Conservation (phyloP, 2,888 invertebrate genomes). For the Nemapogon koenigi region DNA sequence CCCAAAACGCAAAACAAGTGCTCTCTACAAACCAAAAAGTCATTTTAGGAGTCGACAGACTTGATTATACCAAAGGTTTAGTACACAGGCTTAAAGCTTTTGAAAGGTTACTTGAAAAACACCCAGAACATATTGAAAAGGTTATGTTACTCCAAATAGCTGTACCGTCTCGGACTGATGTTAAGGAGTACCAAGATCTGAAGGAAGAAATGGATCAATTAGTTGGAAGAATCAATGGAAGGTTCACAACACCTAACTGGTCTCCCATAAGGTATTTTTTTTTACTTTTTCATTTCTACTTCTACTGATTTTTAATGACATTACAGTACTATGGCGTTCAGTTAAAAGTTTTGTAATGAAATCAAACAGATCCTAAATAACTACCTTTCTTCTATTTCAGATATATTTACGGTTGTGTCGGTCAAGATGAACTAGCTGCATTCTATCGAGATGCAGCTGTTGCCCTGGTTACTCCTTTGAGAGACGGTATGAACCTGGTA, state of each 20-base stretch:
- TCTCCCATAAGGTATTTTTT: slow-evolving; percentile 76
- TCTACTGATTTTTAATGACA: too few species aligned
- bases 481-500: slow-evolving; percentile 92
- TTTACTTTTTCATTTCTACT: too few species aligned
- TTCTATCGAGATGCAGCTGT: slow-evolving; percentile 88
- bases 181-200: slow-evolving; percentile 87
- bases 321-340: background rate
- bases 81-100: slow-evolving; percentile 83
- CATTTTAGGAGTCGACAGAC: slow-evolving; percentile 85
- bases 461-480: slow-evolving; percentile 84
- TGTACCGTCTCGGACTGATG: slow-evolving; percentile 89
- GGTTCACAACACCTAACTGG: slow-evolving; percentile 91
- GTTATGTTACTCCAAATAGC: slow-evolving; percentile 84
- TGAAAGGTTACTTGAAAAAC: slow-evolving; percentile 78
- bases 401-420: slow-evolving; percentile 88
- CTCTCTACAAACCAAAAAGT: slow-evolving; percentile 80
- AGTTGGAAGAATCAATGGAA: slow-evolving; percentile 87
- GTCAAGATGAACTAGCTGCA: slow-evolving; percentile 85
- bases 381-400: slow-evolving; percentile 23
- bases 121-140: slow-evolving; percentile 86
- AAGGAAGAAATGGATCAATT: slow-evolving; percentile 92
- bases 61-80: slow-evolving; percentile 91
- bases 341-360: background rate
- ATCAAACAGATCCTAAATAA: background rate
- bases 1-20: slow-evolving; percentile 72